These are phyloP conservation scores for Aphaenogaster floridana DNA, from an alignment of 1,140 invertebrate genomes.

Conservation along the genomic window DNA sequence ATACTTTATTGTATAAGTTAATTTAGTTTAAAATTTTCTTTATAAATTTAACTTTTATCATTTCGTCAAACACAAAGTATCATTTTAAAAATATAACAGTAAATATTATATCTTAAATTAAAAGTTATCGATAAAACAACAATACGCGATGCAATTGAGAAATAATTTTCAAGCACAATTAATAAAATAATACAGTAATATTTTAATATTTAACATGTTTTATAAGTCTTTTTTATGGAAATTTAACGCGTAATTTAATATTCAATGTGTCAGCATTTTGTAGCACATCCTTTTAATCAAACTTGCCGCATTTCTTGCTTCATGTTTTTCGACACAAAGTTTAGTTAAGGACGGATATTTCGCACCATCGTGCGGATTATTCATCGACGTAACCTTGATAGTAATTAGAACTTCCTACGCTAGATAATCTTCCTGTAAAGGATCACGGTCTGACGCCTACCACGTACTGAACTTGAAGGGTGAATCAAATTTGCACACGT, in stretches of 20 bases:
- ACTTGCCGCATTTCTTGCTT: not conserved
- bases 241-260: constrained; percentile 11
- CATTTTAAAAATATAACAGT: not conserved
- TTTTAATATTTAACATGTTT: not conserved
- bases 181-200: constrained; percentile 6
- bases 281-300: not conserved
- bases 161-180: constrained; percentile 7
- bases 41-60: not conserved
- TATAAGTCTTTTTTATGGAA: not conserved
- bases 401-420: constrained; percentile 58
- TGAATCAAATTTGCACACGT: constrained; percentile 60
- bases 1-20: not conserved
- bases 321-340: constrained; percentile 6
- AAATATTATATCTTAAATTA: not conserved
- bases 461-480: constrained; percentile 42
- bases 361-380: not conserved
- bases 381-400: constrained; percentile 20
- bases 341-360: constrained; percentile 26
- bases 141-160: not conserved
- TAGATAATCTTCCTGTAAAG: constrained; percentile 35
- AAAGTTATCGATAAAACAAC: not conserved
- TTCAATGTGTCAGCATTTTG: not conserved
- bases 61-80: not conserved
- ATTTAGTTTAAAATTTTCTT: not conserved
- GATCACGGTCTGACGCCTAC: constrained; percentile 35